phyloP scores from a whole-genome alignment of 1,140 invertebrate species.

The Polyergus mexicanus region DNA sequence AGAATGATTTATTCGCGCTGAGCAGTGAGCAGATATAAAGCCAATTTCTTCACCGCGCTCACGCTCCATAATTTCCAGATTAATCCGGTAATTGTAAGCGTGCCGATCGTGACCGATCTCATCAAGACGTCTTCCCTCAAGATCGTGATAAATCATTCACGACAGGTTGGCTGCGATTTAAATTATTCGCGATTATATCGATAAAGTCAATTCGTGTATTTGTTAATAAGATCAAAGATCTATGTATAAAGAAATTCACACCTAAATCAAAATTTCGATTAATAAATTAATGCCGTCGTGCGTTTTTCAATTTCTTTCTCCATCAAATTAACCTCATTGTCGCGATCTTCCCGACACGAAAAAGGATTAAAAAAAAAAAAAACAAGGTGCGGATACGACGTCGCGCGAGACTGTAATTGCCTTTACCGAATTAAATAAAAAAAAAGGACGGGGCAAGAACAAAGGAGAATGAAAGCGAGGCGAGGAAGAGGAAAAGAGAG shows the following conservation, averaged over 20 bases:
- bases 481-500: conserved; percentile 11
- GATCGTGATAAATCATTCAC: conserved; percentile 50
- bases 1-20: conserved; percentile 66
- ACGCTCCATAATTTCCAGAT: conserved; percentile 57
- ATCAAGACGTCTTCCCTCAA: conserved; percentile 44
- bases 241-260: not conserved
- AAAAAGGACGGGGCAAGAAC: not conserved
- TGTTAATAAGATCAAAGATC: not conserved
- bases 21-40: conserved; percentile 63
- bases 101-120: conserved; percentile 42
- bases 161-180: conserved; percentile 30
- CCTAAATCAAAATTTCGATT: not conserved
- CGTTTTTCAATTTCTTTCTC: not conserved
- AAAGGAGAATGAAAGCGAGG: not conserved
- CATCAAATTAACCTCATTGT: not conserved
- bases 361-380: not conserved
- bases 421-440: conserved; percentile 71
- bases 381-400: conserved; percentile 38
- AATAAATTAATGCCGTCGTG: not conserved
- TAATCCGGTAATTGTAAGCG: conserved; percentile 66
- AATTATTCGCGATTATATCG: conserved; percentile 13
- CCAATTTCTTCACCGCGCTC: conserved; percentile 51
- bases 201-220: conserved; percentile 3
- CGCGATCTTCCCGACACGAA: not conserved
- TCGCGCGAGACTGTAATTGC: conserved; percentile 73